Percentiles rank a stretch among this genome's conserved stretches.
Conservation (phyloP, 2,797 vertebrate species). For the Pipistrellus pipistrellus region DNA sequence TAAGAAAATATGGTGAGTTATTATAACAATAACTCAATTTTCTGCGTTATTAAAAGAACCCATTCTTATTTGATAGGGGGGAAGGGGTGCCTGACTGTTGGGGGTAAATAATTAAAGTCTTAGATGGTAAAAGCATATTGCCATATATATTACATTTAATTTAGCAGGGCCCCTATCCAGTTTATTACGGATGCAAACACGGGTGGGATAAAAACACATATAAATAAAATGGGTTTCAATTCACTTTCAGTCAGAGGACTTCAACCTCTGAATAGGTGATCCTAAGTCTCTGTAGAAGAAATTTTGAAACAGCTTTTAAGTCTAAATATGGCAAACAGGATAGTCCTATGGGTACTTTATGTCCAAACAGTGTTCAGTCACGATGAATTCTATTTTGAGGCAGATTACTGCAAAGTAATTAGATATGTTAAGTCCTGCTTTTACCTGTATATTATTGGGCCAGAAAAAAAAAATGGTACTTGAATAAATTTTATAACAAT, state of each 20-base stretch:
- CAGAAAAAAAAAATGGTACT: neutral
- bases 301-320: constrained; percentile 44
- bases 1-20: constrained; percentile 51
- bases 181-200: neutral
- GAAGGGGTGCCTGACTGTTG: neutral
- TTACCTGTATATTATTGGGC: neutral
- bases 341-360: neutral
- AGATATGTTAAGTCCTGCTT: neutral
- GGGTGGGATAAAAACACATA: neutral
- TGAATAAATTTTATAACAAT: neutral
- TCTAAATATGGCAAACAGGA: neutral
- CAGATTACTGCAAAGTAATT: neutral
- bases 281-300: constrained; percentile 31
- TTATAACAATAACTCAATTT: neutral
- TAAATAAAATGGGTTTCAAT: neutral
- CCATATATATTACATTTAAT: neutral
- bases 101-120: neutral
- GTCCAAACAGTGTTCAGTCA: neutral
- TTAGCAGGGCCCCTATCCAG: neutral
- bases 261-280: neutral
- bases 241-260: neutral
- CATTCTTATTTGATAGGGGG: neutral
- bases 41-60: neutral
- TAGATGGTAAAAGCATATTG: neutral
- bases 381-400: neutral